Conservation (phyloP, 1,140 invertebrate genomes). For the Notospermus geniculatus region DNA sequence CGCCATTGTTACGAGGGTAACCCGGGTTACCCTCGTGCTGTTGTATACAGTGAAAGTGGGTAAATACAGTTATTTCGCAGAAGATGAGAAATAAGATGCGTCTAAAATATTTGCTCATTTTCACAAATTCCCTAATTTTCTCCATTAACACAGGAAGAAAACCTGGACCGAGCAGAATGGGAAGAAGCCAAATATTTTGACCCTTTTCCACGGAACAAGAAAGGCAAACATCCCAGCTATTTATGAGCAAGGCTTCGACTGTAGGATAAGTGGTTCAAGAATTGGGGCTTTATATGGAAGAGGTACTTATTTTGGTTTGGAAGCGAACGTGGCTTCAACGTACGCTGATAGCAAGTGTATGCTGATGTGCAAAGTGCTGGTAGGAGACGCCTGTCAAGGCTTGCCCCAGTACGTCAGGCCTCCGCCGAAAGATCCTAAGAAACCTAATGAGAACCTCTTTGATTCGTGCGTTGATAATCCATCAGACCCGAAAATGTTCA, state of each 20-base stretch:
- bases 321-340: slow-evolving; percentile 33
- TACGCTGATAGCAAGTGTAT: slow-evolving; percentile 32
- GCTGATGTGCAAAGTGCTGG: slow-evolving; percentile 38
- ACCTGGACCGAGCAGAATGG: slow-evolving; percentile 18
- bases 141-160: not conserved
- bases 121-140: no score
- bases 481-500: slow-evolving; percentile 33
- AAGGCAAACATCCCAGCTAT: slow-evolving; percentile 29
- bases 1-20: no score
- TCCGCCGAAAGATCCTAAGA: slow-evolving; percentile 4
- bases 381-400: slow-evolving; percentile 33
- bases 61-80: no score
- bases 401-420: slow-evolving; percentile 29
- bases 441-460: slow-evolving; percentile 34
- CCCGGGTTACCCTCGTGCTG: no score
- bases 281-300: slow-evolving; percentile 40
- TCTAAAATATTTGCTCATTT: no score
- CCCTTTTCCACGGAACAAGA: slow-evolving; percentile 37
- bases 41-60: no score
- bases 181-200: slow-evolving; percentile 11
- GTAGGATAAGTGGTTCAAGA: slow-evolving; percentile 29
- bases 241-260: slow-evolving; percentile 39
- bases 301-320: slow-evolving; percentile 42
- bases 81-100: no score
- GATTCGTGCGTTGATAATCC: slow-evolving; percentile 43